Evolutionary conservation across 2,797 vertebrate species (phyloP), one percentile per base, ranked within the genome.

Genomic region (Peromyscus melanophrys): DNA sequence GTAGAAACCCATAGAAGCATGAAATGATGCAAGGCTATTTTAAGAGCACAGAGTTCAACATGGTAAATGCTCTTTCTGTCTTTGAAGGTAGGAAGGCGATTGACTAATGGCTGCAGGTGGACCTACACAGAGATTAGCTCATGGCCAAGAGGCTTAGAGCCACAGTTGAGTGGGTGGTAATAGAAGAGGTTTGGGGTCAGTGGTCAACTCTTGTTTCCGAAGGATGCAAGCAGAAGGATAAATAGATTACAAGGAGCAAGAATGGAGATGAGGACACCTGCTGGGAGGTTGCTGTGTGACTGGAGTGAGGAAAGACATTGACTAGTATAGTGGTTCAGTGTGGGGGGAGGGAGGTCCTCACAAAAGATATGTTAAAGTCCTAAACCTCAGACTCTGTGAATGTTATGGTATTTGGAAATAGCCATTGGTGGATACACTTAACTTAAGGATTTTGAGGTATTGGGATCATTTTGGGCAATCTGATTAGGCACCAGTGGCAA

Each of bases 391-490:
- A 73, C 34, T 43, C 82, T 84, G 17, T 34, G 57, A 83, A 40
- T 46, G 9, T 61, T 86, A 23, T 4, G 1, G 4, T 87, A 69
- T 87, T 94, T 93, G 76, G 21, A 94, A 92, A 92, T 19, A 25
- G 6, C 37, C 59, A 57, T 89, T 81, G 27, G n/a, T 7, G 80
- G 9, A 57, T 80, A 10, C 17, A 81, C 78, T 81, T 75, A 63
- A 83, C 11, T 69, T n/a, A 40, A 94, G 69, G 27, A 91, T 88
- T 57, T 73, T 67, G 83, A 93, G 40, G 55, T 73, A 19, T 61
- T 78, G 37, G 84, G 43, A 65, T 85, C 8, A 40, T 34, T 73
- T 25, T 52, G 31, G 10, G 81, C 43, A 49, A 67, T 31, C 4
- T 95, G 55, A 21, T 17, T 76, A 13, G 21, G 37, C 14, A 43